These are phyloP conservation scores for Poecilia picta DNA, from an alignment of 2,797 vertebrate species.

Conservation along the genomic window DNA sequence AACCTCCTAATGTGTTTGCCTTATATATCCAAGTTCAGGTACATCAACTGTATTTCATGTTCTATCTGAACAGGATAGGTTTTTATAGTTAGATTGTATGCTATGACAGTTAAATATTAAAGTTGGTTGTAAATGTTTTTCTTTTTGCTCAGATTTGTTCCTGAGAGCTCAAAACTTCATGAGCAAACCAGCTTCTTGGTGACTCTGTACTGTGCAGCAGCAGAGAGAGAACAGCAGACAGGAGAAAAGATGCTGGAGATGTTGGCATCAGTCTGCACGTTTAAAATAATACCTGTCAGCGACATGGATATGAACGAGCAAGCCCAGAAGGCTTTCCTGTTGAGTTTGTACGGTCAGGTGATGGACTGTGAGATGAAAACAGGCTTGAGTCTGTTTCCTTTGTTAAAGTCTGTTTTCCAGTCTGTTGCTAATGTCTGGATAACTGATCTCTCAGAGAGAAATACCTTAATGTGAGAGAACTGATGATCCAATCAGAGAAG, in stretches of 20 bases:
- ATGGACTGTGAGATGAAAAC: not conserved
- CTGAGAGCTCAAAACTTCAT: not conserved
- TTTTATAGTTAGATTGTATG: not conserved
- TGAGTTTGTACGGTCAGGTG: not conserved
- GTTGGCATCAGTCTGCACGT: not conserved
- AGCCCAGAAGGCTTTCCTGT: not conserved
- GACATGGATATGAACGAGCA: not conserved
- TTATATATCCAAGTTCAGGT: not conserved
- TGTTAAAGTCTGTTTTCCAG: slow-evolving; percentile 23
- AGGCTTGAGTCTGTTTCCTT: slow-evolving; percentile 16
- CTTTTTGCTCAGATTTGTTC: not conserved
- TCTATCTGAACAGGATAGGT: not conserved
- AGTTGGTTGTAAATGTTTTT: not conserved
- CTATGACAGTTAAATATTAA: not conserved
- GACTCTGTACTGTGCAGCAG: slow-evolving; percentile 16
- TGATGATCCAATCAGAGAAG: not conserved
- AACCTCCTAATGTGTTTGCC: not conserved
- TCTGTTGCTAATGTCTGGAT: slow-evolving; percentile 30
- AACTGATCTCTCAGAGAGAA: slow-evolving; percentile 7
- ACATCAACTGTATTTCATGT: not conserved
- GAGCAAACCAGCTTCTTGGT: not conserved
- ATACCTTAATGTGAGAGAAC: not conserved
- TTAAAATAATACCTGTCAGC: not conserved
- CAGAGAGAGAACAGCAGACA: slow-evolving; percentile 10
- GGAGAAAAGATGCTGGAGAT: slow-evolving; percentile 4